A percentile compares a stretch with the other conserved stretches of the same genome.
Evolutionary conservation across 2,888 invertebrate genomes (phyloP).

Genomic region (Galerucella calmariensis): DNA sequence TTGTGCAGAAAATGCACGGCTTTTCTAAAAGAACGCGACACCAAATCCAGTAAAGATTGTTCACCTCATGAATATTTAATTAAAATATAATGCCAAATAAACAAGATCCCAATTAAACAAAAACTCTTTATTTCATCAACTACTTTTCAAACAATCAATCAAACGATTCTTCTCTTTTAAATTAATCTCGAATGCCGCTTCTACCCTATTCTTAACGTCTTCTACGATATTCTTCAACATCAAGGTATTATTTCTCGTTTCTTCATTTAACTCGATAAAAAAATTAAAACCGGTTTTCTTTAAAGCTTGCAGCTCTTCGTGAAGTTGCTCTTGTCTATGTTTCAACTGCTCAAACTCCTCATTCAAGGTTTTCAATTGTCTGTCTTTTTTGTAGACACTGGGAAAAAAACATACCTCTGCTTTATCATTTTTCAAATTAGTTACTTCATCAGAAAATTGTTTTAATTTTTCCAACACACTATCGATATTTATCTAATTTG

Average conservation of each 20-base stretch:
- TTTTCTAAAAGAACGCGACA: no score
- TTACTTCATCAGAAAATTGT: neutral
- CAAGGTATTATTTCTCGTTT: constrained; percentile 12
- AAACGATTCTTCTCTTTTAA: neutral
- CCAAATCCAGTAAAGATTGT: no score
- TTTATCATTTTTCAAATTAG: constrained; percentile 10
- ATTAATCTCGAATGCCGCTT: neutral
- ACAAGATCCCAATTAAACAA: no score
- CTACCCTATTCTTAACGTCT: neutral
- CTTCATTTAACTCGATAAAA: constrained; percentile 31
- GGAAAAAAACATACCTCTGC: constrained; percentile 14
- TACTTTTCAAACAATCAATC: neutral
- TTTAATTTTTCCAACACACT: neutral
- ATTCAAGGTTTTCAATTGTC: neutral
- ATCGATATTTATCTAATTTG: constrained; percentile 8
- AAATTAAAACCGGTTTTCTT: constrained; percentile 18
- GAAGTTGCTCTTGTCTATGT: constrained; percentile 5
- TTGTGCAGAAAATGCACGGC: no score
- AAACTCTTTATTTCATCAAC: neutral
- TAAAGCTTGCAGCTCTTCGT: constrained; percentile 14
- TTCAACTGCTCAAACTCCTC: constrained; percentile 14
- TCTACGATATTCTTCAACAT: constrained; percentile 11
- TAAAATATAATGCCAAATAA: no score
- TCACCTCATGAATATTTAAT: no score
- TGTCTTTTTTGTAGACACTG: neutral